Base-by-base conservation (phyloP, 1,140 invertebrate genomes). In the Oryctes rhinoceros region DNA sequence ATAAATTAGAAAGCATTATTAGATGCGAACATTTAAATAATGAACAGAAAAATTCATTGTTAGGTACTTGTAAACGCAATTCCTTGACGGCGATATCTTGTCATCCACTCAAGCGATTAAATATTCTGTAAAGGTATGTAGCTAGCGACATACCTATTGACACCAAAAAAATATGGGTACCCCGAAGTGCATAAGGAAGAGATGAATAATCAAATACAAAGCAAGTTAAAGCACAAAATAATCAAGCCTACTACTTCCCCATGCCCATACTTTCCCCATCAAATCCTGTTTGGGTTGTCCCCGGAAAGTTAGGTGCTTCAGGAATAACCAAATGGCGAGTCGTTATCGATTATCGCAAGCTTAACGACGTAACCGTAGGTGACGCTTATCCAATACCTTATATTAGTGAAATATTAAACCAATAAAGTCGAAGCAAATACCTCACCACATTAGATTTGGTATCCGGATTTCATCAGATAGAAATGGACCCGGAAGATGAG, bases 351-450 rank as follows among this genome's bases (percentile, higher is more conserved):
- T 89, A 86, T 81, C 74, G 86, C 71, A 86, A 86, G 82, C 48
- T 88, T 24, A 88, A 89, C 82, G 83, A 86, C 49, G 83, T 84
- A 77, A 87, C 86, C n/a, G 82, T 87, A 15, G 82, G 81, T 3
- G 90, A 91, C 82, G 82, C 79, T 37, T 92, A 88, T 83, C 90
- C 91, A 4, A 79, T 92, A 7, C 90, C 90, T 10, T 81, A 87
- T 15, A 90, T 91, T 11, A 83, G 85, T 2, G 65, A 71, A 13
- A 67, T 67, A 20, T 6, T 24, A n/a, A 20, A 71, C 13, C 9
- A 35, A 49, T 10, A 37, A 18, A 35, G 74, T 18, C 10, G 37
- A 5, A 15, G 74, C 39, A 10, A 76, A 76, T 49, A 49, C n/a
- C n/a, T 49, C 9, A 49, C 48, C 48, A 49, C 48, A 15, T 49